Evolutionary conservation across 2,888 invertebrate species (phyloP).

Genomic region (Myopa testacea): DNA sequence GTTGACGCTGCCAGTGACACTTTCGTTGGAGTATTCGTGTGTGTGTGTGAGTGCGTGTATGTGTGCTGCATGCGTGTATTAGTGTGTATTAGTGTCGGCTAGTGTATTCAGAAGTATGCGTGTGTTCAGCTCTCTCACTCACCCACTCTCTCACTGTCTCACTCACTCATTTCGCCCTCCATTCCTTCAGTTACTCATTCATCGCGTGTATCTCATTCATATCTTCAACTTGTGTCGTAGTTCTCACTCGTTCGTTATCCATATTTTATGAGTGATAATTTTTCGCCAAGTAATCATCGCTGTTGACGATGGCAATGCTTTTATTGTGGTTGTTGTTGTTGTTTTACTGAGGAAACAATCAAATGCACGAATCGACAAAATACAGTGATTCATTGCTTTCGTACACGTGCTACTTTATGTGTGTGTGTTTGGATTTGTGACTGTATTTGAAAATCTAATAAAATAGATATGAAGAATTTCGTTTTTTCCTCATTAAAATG

Average conservation of each 20-base stretch:
- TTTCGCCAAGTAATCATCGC: slow-evolving; percentile 16
- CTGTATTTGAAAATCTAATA: not conserved
- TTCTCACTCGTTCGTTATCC: not conserved
- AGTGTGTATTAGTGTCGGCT: no score
- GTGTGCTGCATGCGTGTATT: no score
- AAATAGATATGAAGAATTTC: no score
- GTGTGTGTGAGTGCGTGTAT: no score
- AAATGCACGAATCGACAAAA: slow-evolving; percentile 19
- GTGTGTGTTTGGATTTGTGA: slow-evolving; percentile 26
- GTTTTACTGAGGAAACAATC: slow-evolving; percentile 1
- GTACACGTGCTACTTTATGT: slow-evolving; percentile 1
- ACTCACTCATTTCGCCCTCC: not conserved
- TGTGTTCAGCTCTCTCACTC: no score
- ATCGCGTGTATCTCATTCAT: not conserved
- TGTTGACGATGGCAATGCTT: not conserved
- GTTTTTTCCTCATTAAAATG: no score
- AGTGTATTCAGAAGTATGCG: not conserved
- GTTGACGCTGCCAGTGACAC: no score
- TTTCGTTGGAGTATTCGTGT: no score
- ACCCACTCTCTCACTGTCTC: no score
- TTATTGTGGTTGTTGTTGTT: not conserved
- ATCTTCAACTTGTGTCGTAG: not conserved
- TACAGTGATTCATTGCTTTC: slow-evolving; percentile 6
- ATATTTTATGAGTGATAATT: slow-evolving; percentile 18
- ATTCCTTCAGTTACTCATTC: not conserved